Evolutionary conservation across 2,113 vertebrate genomes (phyloP), one percentile per base, ranked within the genome.

Genomic region (Ptychochromis oligacanthus): DNA sequence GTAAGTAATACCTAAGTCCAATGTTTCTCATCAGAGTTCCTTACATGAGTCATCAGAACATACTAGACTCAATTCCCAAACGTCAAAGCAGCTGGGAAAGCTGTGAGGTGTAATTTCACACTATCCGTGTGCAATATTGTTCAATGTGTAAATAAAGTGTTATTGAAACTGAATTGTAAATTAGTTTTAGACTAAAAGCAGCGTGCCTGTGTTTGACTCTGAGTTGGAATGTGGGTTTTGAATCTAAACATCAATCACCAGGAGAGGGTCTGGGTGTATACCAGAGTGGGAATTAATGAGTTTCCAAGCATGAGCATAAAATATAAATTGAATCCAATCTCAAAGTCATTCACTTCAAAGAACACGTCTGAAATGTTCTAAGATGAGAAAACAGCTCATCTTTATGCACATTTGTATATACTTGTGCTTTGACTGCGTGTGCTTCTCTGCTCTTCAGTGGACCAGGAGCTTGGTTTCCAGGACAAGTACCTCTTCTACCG

Each of bases 401-500:
- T n/a, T 9, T 38, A 38, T 3, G 10, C 22, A 31, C 8, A 1
- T 12, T 17, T 31, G 9, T 22, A 9, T 60, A 28, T 38, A 13
- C 20, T 61, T 74, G 17, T 74, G 12, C 54, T n/a, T 64, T 7
- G 18, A 67, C 17, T 10, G 8, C 80, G 7, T 22, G 12, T 82
- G 28, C 34, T 26, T 75, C 10, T 77, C 20, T 38, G 18, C 60
- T 86, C 64, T 0, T 1, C 92, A 99, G 98, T 99, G 93, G 98
- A 99, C 90, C 98, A 99, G 86, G 97, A 99, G 13, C 95, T 98
- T 65, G 93, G 97, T 85, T 99, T 99, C 94, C 98, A 99, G 94
- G 98, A 99, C 92, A 99, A 99, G 87, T 99, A 99, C 92, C 96
- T 99, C 84, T 99, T 99, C 93, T 99, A 99, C 88, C 98, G 98